A percentile compares a stretch with the other conserved stretches of the same genome.
Conservation (phyloP, 2,888 invertebrate species). For the Drosophila flavopinicola region DNA sequence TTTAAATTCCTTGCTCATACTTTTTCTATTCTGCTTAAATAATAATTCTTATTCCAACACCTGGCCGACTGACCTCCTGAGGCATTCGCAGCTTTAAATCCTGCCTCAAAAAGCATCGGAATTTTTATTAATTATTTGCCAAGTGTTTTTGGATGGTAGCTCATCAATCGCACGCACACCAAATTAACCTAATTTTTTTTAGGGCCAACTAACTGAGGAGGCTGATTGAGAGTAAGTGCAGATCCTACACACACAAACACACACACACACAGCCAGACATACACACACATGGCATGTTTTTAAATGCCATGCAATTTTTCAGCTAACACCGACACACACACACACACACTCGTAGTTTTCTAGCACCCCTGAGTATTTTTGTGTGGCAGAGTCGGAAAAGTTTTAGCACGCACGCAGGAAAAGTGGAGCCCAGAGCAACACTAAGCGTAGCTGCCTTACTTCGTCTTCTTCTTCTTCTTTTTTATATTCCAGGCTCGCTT, state of each 20-base stretch:
- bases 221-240: constrained; percentile 32
- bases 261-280: constrained; percentile 13
- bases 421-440: constrained; percentile 25
- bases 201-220: constrained; percentile 39
- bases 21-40: background rate
- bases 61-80: constrained; percentile 38
- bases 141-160: constrained; percentile 71
- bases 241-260: constrained; percentile 13
- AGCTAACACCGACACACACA: constrained; percentile 35
- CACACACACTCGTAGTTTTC: constrained; percentile 12
- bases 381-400: constrained; percentile 58
- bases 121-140: constrained; percentile 74
- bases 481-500: constrained; percentile 39
- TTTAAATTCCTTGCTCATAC: too few species aligned
- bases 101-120: background rate
- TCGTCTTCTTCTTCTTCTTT: constrained; percentile 10
- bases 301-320: constrained; percentile 68
- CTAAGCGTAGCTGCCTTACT: constrained; percentile 27
- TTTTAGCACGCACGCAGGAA: constrained; percentile 44
- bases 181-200: constrained; percentile 78
- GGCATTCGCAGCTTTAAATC: constrained; percentile 26
- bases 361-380: constrained; percentile 71
- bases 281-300: constrained; percentile 43
- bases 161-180: constrained; percentile 66
- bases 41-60: too few species aligned